These are phyloP conservation scores for Aelia acuminata DNA, from an alignment of 2,888 invertebrate genomes.

Conservation along the genomic window DNA sequence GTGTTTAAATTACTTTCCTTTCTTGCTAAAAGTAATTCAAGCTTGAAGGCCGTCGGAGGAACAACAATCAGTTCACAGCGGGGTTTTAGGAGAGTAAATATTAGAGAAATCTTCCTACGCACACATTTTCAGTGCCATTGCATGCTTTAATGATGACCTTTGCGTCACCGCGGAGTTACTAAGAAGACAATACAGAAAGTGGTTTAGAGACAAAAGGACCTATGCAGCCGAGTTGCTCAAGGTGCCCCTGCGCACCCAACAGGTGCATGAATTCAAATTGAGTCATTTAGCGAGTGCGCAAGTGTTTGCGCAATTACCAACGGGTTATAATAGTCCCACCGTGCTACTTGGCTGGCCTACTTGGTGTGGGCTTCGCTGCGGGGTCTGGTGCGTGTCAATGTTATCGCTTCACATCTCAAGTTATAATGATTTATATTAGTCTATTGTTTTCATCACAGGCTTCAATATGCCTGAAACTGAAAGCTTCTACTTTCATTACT, in stretches of 20 bases:
- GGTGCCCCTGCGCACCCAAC: neutral
- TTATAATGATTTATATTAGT: neutral
- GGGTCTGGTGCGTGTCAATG: neutral
- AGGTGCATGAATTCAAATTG: constrained; percentile 25
- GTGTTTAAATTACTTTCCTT: neutral
- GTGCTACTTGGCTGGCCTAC: neutral
- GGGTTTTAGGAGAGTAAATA: neutral
- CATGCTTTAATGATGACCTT: neutral
- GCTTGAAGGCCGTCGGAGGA: neutral
- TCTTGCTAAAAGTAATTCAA: neutral
- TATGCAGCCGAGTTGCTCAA: neutral
- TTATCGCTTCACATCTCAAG: neutral
- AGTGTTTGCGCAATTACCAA: neutral
- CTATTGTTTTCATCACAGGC: neutral
- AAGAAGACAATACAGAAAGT: neutral
- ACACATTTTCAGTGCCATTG: neutral
- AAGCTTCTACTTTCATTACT: neutral
- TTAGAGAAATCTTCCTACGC: neutral
- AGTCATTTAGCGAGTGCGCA: constrained; percentile 8
- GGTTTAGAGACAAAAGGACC: neutral
- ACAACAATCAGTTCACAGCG: neutral
- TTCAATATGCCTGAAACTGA: too few species aligned
- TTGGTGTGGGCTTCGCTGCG: neutral
- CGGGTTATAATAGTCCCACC: neutral
- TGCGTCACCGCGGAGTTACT: neutral